A percentile compares a stretch with the other conserved stretches of the same genome.
These are phyloP conservation scores for Amphimallon solstitiale DNA, from an alignment of 2,888 invertebrate genomes.

Conservation along the genomic window DNA sequence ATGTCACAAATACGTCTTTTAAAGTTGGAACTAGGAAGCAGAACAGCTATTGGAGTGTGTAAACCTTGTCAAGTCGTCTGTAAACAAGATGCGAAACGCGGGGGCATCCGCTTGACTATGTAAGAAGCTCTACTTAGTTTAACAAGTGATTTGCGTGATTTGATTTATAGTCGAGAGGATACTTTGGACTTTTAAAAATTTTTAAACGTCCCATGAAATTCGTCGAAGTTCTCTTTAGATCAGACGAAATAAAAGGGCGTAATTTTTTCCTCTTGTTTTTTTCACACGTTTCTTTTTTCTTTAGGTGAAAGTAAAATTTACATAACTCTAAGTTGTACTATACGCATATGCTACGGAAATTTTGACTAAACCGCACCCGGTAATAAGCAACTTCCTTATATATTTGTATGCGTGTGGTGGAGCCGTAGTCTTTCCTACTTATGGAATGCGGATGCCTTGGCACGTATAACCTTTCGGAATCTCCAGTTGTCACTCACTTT, in stretches of 20 bases:
- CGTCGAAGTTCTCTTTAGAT: not conserved
- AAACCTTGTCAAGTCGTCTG: constrained; percentile 30
- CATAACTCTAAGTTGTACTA: constrained; percentile 14
- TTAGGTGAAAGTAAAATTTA: constrained; percentile 2
- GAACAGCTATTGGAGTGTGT: constrained; percentile 21
- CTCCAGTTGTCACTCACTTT: constrained; percentile 29
- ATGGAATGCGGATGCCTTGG: constrained; percentile 28
- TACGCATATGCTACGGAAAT: not conserved
- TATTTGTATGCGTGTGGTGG: constrained; percentile 23
- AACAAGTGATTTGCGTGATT: constrained; percentile 30
- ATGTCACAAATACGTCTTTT: constrained; percentile 27
- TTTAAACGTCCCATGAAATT: not conserved
- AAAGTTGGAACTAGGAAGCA: constrained; percentile 28
- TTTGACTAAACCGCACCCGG: constrained; percentile 18
- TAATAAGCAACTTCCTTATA: constrained; percentile 26
- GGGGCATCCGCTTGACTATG: not conserved
- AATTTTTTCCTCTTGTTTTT: not conserved
- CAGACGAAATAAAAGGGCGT: not conserved
- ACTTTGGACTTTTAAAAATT: constrained; percentile 15
- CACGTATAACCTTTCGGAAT: constrained; percentile 25
- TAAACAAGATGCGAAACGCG: constrained; percentile 19
- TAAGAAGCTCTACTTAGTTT: constrained; percentile 24
- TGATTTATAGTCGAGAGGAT: constrained; percentile 23
- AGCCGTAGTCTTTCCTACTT: constrained; percentile 6
- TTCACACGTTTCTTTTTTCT: not conserved